phyloP scores from a whole-genome alignment of 2,113 vertebrate species.

The Corapipo altera region DNA sequence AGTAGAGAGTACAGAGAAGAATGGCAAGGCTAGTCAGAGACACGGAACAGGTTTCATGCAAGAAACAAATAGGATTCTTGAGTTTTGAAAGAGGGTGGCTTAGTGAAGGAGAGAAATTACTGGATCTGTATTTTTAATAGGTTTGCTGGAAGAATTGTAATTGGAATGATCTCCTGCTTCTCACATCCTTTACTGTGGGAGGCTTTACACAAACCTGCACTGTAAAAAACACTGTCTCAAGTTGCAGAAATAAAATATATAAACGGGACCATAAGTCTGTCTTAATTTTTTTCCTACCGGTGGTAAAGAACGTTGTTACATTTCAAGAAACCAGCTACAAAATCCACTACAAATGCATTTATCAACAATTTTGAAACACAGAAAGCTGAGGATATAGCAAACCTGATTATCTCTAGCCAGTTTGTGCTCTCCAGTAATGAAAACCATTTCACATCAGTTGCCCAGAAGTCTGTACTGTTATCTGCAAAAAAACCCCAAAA shows the following conservation, averaged over 20 bases:
- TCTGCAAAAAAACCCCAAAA: constrained; percentile 67
- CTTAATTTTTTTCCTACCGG: not conserved
- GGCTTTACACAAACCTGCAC: not conserved
- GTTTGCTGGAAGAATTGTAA: not conserved
- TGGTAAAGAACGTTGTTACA: not conserved
- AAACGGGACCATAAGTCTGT: not conserved
- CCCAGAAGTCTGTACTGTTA: constrained; percentile 86
- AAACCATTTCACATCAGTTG: constrained; percentile 91
- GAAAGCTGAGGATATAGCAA: not conserved
- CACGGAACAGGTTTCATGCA: not conserved
- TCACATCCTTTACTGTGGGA: not conserved
- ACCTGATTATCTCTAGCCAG: constrained; percentile 90
- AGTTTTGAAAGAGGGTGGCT: not conserved
- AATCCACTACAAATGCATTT: not conserved
- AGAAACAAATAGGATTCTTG: not conserved
- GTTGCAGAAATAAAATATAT: not conserved
- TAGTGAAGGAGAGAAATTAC: not conserved
- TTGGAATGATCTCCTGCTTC: not conserved
- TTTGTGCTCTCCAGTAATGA: constrained; percentile 84
- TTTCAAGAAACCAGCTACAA: not conserved
- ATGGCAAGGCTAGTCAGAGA: constrained; percentile 8
- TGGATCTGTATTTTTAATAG: not conserved
- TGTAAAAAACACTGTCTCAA: not conserved
- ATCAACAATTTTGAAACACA: not conserved
- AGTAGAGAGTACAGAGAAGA: constrained; percentile 46